These are phyloP conservation scores for Sceliomorpha sp. DNA, from an alignment of 2,888 invertebrate species.

Conservation along the genomic window DNA sequence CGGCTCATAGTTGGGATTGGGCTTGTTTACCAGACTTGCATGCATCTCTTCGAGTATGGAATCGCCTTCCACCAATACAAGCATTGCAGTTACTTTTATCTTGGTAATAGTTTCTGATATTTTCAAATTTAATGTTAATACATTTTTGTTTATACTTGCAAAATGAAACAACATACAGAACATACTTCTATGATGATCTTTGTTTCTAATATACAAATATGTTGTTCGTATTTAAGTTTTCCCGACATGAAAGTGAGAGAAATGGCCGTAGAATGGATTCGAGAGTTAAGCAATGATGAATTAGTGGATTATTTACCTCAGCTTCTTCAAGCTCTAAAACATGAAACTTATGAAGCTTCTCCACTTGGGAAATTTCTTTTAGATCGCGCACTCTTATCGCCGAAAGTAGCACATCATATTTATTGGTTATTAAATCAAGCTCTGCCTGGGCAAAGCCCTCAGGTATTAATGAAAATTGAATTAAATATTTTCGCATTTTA, in stretches of 20 bases:
- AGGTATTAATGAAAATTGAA: conserved; percentile 83
- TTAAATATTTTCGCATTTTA: conserved; percentile 3
- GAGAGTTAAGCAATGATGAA: conserved; percentile 90
- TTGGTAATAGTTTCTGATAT: conserved; percentile 83
- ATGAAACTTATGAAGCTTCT: conserved; percentile 95
- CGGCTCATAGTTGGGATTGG: conserved; percentile 96
- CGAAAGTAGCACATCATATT: conserved; percentile 95
- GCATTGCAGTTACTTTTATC: conserved; percentile 96
- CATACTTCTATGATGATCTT: too few species aligned
- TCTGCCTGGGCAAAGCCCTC: conserved; percentile 89
- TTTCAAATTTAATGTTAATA: not conserved
- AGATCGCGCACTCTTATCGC: conserved; percentile 90
- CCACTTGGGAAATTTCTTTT: conserved; percentile 90
- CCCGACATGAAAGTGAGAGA: conserved; percentile 94
- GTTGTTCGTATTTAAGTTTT: conserved; percentile 84
- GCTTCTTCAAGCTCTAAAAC: conserved; percentile 93
- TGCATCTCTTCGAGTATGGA: conserved; percentile 93
- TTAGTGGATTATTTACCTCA: conserved; percentile 96
- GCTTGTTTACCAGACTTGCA: conserved; percentile 93
- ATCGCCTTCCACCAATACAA: conserved; percentile 90
- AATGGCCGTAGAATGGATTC: conserved; percentile 91
- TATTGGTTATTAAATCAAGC: conserved; percentile 96
- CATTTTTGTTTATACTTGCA: conserved; percentile 2
- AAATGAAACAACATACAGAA: too few species aligned
- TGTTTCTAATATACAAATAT: too few species aligned